Evolutionary conservation across 2,113 vertebrate genomes (phyloP).

Genomic region (Pristiophorus japonicus): DNA sequence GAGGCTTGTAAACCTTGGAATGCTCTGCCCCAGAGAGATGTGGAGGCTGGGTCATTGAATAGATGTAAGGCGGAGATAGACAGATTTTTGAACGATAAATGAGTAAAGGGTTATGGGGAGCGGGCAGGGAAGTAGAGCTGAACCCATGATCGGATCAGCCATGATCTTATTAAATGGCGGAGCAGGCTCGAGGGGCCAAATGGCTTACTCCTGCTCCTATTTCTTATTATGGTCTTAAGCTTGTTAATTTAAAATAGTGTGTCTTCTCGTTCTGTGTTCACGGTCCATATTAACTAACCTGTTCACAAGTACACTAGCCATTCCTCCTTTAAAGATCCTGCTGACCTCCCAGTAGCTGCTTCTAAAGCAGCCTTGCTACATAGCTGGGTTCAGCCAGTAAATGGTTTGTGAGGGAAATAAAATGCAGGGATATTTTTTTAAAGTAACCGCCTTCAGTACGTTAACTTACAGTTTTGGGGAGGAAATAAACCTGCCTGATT

Average conservation of each 20-base stretch:
- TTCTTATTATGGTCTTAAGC: too few species aligned
- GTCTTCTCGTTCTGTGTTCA: background rate
- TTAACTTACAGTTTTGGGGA: background rate
- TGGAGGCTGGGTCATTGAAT: too few species aligned
- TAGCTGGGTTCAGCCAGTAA: background rate
- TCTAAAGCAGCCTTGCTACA: background rate
- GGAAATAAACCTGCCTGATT: background rate
- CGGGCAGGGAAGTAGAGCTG: too few species aligned
- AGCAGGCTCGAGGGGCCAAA: too few species aligned
- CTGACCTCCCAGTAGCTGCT: background rate
- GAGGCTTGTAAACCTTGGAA: too few species aligned
- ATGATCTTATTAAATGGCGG: too few species aligned
- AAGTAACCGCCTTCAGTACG: background rate
- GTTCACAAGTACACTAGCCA: background rate
- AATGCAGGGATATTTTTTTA: background rate
- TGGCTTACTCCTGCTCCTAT: too few species aligned
- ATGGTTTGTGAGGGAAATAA: background rate
- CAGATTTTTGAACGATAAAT: too few species aligned
- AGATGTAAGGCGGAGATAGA: too few species aligned
- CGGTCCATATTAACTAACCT: background rate
- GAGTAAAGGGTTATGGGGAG: too few species aligned
- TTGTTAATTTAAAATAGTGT: background rate
- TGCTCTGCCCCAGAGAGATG: too few species aligned
- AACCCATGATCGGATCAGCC: too few species aligned
- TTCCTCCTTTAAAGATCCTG: background rate